Conservation (phyloP, 2,888 invertebrate species). For the Philereme vetulata region DNA sequence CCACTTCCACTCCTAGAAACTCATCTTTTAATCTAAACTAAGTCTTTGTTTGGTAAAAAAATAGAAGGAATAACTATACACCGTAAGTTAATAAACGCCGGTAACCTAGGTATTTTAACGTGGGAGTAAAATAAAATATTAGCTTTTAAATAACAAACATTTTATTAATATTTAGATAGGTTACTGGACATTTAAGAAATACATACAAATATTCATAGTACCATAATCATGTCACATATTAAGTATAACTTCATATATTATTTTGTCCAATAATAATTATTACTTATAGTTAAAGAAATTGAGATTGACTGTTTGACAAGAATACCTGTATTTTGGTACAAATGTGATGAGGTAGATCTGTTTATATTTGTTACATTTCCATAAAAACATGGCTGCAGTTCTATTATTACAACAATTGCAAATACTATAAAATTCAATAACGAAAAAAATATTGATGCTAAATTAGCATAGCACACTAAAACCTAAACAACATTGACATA, state of each 20-base stretch:
- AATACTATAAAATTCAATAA: not conserved
- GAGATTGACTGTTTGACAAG: conserved; percentile 45
- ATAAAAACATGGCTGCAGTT: conserved; percentile 1
- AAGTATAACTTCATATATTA: conserved; percentile 66
- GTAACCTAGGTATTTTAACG: too few species aligned
- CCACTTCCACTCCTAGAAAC: too few species aligned
- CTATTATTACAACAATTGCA: not conserved
- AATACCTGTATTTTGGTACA: conserved; percentile 60
- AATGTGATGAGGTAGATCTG: conserved; percentile 70
- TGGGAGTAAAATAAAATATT: conserved; percentile 33
- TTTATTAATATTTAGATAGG: conserved; percentile 79
- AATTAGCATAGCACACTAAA: conserved; percentile 56
- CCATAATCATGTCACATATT: conserved; percentile 71
- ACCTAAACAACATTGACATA: conserved; percentile 57
- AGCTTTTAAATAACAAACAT: conserved; percentile 78
- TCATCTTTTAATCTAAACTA: too few species aligned
- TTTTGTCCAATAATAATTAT: conserved; percentile 70
- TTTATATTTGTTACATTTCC: conserved; percentile 22
- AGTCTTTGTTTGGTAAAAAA: too few species aligned
- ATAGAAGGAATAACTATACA: too few species aligned
- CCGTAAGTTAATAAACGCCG: too few species aligned
- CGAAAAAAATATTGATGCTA: conserved; percentile 43
- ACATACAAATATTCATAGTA: conserved; percentile 71
- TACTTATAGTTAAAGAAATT: conserved; percentile 51
- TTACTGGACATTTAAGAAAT: conserved; percentile 81